Evolutionary conservation across 2,888 invertebrate genomes (phyloP).

Genomic region (Drosophila limbata): DNA sequence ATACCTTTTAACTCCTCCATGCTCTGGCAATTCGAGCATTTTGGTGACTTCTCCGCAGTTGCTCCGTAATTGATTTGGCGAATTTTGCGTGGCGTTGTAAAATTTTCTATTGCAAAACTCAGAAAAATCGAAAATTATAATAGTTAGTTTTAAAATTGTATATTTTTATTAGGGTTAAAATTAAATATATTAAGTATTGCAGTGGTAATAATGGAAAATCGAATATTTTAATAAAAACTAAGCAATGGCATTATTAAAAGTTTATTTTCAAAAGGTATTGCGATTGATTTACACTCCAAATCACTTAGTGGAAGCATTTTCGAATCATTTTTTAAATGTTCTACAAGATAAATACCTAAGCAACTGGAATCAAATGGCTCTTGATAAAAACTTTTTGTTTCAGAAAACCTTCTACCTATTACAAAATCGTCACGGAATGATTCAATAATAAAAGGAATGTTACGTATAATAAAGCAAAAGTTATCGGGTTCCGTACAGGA

Average conservation of each 20-base stretch:
- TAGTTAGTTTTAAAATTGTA: background rate
- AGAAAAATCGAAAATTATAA: background rate
- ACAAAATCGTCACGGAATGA: background rate
- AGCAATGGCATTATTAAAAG: background rate
- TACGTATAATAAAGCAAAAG: too few species aligned
- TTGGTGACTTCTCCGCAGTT: too few species aligned
- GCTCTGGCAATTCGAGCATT: too few species aligned
- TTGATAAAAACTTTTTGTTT: background rate
- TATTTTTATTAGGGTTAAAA: background rate
- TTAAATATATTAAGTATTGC: background rate
- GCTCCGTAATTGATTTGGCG: too few species aligned
- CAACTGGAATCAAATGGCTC: background rate
- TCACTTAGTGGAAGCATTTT: background rate
- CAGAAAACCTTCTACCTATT: background rate
- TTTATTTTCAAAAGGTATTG: background rate
- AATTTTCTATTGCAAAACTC: background rate
- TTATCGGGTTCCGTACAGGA: too few species aligned
- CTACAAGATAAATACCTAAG: background rate
- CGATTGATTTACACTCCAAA: background rate
- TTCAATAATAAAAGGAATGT: background rate
- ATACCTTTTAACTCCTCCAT: too few species aligned
- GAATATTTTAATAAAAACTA: background rate
- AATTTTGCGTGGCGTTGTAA: too few species aligned
- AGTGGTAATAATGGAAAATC: background rate
- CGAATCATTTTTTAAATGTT: background rate